Evolutionary conservation across 2,888 invertebrate species (phyloP).

Genomic region (Julus scanicus): DNA sequence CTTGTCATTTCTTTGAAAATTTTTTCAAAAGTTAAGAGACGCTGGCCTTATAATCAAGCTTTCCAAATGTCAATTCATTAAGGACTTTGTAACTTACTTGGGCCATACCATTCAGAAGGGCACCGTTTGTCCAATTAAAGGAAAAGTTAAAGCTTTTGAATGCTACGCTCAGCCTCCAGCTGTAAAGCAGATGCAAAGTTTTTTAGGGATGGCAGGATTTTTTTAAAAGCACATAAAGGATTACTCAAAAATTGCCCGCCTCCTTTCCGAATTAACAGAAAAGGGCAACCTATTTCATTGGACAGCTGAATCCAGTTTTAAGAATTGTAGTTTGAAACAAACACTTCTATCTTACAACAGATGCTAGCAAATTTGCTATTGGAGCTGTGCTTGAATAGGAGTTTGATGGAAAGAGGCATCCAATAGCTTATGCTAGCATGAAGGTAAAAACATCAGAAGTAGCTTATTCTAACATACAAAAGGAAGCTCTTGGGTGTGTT

Average conservation of each 20-base stretch:
- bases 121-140: not conserved
- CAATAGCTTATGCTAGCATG: conserved; percentile 64
- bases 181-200: conserved; percentile 48
- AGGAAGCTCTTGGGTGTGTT: conserved; percentile 34
- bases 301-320: conserved; percentile 28
- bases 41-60: not conserved
- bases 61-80: not conserved
- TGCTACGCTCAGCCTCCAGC: not conserved
- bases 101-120: conserved; percentile 36
- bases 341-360: conserved; percentile 38
- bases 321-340: not conserved
- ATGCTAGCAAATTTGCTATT: conserved; percentile 41
- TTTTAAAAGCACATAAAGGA: conserved; percentile 22
- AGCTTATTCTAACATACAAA: not conserved
- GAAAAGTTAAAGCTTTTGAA: conserved; percentile 41
- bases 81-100: not conserved
- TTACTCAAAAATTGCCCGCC: conserved; percentile 19
- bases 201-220: conserved; percentile 48
- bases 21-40: not conserved
- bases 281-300: not conserved
- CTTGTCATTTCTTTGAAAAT: not conserved
- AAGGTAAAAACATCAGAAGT: conserved; percentile 62
- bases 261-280: not conserved
- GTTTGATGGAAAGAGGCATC: not conserved
- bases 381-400: conserved; percentile 23